Base-by-base conservation (phyloP, 2,113 vertebrate species). In the Forbesichthys agassizii region DNA sequence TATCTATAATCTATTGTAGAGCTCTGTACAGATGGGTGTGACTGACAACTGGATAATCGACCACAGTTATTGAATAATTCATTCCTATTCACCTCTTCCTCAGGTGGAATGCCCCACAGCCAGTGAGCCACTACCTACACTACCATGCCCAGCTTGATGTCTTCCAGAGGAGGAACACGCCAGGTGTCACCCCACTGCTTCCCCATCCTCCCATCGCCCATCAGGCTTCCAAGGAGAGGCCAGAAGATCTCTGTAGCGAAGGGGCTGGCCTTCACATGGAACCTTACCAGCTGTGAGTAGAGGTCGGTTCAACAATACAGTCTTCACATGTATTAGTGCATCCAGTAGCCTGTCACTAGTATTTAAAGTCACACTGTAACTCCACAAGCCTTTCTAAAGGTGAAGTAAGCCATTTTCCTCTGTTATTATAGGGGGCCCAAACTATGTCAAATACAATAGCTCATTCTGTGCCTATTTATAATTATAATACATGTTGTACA, bases 131-230 rank as follows among this genome's bases (percentile, higher is more conserved):
- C 56, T 96, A 94, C 75, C 83, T 78, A 16, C 88, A 93, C 81
- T 93, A 92, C 69, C 91, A 90, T 57, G 90, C 84, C 62, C 91
- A 92, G 63, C 88, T 95, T 66, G 91, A 94, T 48, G 86, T 77
- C 64, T 66, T 94, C n/a, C 84, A 90, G 55, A 86, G 83, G 64
- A 91, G 83, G 76, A 67, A 58, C 36, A 62, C 76, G 7, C 82
- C 77, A 48, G 80, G 69, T 12, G 36, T 58, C 47, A 58, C 36
- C 57, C 66, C 48, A 51, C 64, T 73, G 74, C 59, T 48, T 70
- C 57, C 66, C 66, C 61, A 53, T 61, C 57, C 52, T 61, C 56
- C 33, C 57, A 10, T 13, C 13, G 11, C 12, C 60, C 49, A 64
- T 47, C 68, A 51, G 46, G 3, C 46, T 68, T 59, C 20, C 64